Evolutionary conservation across 2,888 invertebrate species (phyloP).

Genomic region (Rotaria socialis): DNA sequence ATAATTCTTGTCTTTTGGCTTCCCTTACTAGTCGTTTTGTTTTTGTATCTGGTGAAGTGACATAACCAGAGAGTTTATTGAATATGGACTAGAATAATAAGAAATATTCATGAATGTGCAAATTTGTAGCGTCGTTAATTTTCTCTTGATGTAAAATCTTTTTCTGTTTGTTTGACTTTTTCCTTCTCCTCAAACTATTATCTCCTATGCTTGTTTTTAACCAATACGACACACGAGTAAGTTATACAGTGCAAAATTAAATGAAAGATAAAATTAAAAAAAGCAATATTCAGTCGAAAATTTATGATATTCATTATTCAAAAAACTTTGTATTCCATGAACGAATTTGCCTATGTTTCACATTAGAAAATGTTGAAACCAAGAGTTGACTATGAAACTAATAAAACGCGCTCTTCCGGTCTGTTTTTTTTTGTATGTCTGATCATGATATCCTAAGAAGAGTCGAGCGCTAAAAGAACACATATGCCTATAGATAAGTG

Average conservation of each 20-base stretch:
- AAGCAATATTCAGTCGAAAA: neutral
- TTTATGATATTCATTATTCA: neutral
- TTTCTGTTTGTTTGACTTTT: too few relatives aligned
- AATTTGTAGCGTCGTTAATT: neutral
- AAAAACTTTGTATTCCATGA: too few relatives aligned
- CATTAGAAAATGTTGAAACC: too few relatives aligned
- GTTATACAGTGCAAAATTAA: neutral
- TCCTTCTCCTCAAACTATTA: neutral
- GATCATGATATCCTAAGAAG: too few relatives aligned
- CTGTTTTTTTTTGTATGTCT: too few relatives aligned
- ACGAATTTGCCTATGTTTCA: too few relatives aligned
- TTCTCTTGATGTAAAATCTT: neutral
- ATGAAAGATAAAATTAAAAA: neutral
- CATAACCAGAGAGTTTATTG: neutral
- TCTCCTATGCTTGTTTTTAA: constrained; percentile 7
- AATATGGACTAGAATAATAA: too few relatives aligned
- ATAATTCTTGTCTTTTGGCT: neutral
- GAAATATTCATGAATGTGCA: neutral
- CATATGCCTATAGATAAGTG: too few relatives aligned
- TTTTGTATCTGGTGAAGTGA: neutral
- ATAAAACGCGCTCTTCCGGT: too few relatives aligned
- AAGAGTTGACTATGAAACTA: too few relatives aligned
- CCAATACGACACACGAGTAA: neutral
- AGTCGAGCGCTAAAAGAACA: too few relatives aligned
- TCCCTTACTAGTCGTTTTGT: neutral